Base-by-base conservation (phyloP, 1,140 invertebrate genomes). In the Stegodyphus mimosarum region DNA sequence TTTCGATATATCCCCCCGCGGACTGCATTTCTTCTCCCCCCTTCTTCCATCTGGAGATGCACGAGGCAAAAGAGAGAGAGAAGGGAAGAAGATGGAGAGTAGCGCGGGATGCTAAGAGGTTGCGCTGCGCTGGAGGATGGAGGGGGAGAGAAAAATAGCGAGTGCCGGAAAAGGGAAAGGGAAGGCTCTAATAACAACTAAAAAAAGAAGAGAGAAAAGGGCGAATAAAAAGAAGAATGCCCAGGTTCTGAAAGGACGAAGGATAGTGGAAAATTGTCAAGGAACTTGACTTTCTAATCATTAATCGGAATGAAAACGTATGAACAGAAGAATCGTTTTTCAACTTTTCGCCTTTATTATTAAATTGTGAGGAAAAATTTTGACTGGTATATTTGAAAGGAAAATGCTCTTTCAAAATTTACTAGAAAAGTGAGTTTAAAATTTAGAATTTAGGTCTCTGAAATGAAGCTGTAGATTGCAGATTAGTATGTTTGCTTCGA, bases 231-330 rank as follows among this genome's bases (percentile, higher is more conserved):
- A 51, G 60, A 76, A 13, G 33, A 76, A 76, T 63, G 51, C 17
- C 60, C 10, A 50, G 33, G 74, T 33, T 33, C 33, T 33, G 50
- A 18, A 64, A 67, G 48, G 75, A 67, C 52, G 60, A 64, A 17
- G 75, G 53, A 63, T 17, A 64, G 64, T 67, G 75, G 75, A 48
- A 78, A 67, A 78, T 67, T 78, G 75, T 78, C 75, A 53, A 49
- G 50, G 63, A 78, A 78, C 75, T 78, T 78, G 63, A 78, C 75
- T 78, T 78, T 78, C 51, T 78, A 63, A 78, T 78, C 75, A 78
- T 78, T 78, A 78, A 78, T 69, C 75, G 75, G 75, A 48, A 78
- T 78, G 66, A 78, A 78, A 67, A 78, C 48, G 75, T 33, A 33
- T 33, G 33, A 33, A 33, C 3, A 33, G 33, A 3, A 33, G 33